A percentile compares a stretch with the other conserved stretches of the same genome.
Conservation (phyloP, 1,140 invertebrate genomes). For the Sinonovacula constricta region DNA sequence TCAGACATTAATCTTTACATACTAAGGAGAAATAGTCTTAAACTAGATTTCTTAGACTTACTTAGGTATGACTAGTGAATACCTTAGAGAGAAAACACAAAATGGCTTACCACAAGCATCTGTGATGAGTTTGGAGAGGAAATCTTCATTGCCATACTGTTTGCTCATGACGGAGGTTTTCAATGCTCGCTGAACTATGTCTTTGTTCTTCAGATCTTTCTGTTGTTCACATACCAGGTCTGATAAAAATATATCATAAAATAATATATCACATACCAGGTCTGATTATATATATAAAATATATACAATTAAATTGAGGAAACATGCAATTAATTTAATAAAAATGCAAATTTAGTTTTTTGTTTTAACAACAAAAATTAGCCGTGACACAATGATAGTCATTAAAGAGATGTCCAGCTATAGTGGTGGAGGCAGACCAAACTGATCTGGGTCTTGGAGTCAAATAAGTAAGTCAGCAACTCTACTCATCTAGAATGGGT, state of each 20-base stretch:
- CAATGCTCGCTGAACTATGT: slow-evolving; percentile 86
- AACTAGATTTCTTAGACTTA: too few species aligned
- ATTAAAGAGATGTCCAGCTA: too few species aligned
- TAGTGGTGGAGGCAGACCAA: too few species aligned
- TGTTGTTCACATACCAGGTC: slow-evolving; percentile 89
- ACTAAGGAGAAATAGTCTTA: too few species aligned
- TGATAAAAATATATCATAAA: too few species aligned
- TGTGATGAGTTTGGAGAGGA: slow-evolving; percentile 90
- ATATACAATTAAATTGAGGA: background rate
- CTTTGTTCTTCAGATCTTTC: slow-evolving; percentile 85
- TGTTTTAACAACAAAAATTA: background rate
- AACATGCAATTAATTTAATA: background rate
- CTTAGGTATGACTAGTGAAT: too few species aligned
- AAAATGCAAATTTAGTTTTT: background rate
- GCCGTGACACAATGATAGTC: too few species aligned
- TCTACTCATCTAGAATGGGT: background rate
- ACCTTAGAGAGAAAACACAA: too few species aligned
- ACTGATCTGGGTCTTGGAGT: background rate
- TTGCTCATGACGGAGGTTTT: slow-evolving; percentile 96
- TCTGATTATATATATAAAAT: too few species aligned
- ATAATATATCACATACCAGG: too few species aligned
- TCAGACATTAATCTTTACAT: too few species aligned
- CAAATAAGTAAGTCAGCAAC: background rate
- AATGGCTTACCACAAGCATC: slow-evolving; percentile 92
- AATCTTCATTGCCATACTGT: slow-evolving; percentile 98